Percentiles rank a stretch among this genome's conserved stretches.
Evolutionary conservation across 2,113 vertebrate genomes (phyloP).

Genomic region (Pelecanus crispus): DNA sequence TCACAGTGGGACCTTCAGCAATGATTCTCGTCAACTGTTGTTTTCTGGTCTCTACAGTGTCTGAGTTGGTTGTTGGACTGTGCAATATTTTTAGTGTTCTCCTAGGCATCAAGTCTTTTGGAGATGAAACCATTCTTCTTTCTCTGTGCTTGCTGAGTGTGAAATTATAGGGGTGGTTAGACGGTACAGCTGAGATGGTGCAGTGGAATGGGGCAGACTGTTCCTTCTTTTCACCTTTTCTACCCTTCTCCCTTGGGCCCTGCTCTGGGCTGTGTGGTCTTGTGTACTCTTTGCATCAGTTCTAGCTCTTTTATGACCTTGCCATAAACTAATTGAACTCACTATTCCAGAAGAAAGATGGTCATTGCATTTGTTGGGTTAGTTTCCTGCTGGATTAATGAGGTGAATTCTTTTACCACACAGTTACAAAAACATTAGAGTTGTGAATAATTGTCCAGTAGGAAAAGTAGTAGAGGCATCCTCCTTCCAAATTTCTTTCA

Average conservation of each 20-base stretch:
- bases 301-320: not conserved
- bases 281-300: not conserved
- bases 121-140: not conserved
- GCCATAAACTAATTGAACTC: not conserved
- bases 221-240: not conserved
- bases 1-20: not conserved
- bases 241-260: not conserved
- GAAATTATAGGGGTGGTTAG: not conserved
- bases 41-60: not conserved
- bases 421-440: not conserved
- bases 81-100: not conserved
- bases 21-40: not conserved
- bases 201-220: not conserved
- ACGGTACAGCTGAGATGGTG: not conserved
- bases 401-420: not conserved
- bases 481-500: not conserved
- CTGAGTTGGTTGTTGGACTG: not conserved
- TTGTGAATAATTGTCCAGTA: not conserved
- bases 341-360: not conserved
- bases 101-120: not conserved
- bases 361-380: not conserved
- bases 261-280: not conserved
- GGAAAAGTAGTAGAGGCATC: not conserved
- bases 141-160: not conserved
- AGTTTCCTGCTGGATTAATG: not conserved